Evolutionary conservation across 2,113 vertebrate species (phyloP).

Genomic region (cattle (Bos taurus)): DNA sequence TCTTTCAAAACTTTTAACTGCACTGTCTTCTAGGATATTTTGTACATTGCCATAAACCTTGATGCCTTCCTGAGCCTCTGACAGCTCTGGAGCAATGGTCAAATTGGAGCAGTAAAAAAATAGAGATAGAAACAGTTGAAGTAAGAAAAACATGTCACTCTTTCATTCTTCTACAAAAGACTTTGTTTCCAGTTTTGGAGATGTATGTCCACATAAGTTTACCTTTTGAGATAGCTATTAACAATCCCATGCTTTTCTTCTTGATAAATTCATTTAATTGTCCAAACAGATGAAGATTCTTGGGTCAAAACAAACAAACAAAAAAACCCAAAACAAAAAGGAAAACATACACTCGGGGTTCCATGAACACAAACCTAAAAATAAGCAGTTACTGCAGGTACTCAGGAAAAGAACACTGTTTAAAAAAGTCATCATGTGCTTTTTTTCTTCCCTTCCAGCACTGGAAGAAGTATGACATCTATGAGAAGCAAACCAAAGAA

Average conservation of each 20-base stretch:
- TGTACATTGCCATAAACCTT: background rate
- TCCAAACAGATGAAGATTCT: slow-evolving; percentile 19
- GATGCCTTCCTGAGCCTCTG: background rate
- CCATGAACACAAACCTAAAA: slow-evolving; percentile 1
- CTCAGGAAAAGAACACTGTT: slow-evolving; percentile 12
- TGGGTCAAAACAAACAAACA: background rate
- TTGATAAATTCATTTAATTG: slow-evolving; percentile 13
- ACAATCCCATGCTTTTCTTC: background rate
- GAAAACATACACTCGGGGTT: background rate
- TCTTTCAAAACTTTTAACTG: background rate
- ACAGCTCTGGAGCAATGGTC: background rate
- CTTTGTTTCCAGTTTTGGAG: slow-evolving; percentile 23
- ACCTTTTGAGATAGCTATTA: background rate
- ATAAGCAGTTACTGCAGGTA: background rate
- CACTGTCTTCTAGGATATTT: background rate
- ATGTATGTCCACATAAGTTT: background rate
- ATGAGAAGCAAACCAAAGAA: slow-evolving; percentile 72
- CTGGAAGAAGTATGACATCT: slow-evolving; percentile 73
- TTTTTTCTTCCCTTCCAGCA: slow-evolving; percentile 52
- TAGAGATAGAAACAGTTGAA: background rate
- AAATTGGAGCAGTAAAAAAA: slow-evolving; percentile 18
- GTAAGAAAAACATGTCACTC: background rate
- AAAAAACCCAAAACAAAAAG: background rate
- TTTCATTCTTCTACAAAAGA: slow-evolving; percentile 8
- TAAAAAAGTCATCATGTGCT: slow-evolving; percentile 16